Conservation (phyloP, 2,797 vertebrate genomes). For the Gymnothorax reevesii region DNA sequence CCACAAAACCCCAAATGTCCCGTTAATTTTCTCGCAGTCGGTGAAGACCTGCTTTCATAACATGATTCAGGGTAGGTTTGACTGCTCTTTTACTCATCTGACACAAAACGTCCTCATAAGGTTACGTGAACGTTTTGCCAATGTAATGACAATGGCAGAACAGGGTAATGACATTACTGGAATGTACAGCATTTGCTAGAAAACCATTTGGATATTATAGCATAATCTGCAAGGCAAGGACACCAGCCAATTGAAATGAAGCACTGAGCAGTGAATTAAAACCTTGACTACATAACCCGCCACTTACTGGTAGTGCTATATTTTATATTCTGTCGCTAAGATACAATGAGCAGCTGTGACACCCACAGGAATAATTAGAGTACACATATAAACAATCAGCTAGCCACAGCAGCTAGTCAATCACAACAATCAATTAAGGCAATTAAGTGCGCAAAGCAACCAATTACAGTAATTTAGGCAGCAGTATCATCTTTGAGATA, state of each 20-base stretch:
- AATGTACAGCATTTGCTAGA: no score
- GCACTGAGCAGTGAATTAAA: not conserved
- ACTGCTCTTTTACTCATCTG: not conserved
- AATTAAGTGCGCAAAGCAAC: not conserved
- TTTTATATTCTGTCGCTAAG: no score
- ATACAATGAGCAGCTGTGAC: not conserved
- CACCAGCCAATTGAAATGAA: not conserved
- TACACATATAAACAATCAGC: not conserved
- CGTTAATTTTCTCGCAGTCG: not conserved
- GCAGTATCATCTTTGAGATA: not conserved
- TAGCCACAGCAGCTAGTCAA: conserved; percentile 13
- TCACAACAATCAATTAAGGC: conserved; percentile 1
- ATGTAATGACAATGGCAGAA: no score
- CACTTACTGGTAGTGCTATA: not conserved
- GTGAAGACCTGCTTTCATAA: not conserved
- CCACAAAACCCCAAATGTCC: not conserved
- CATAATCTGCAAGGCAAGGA: not conserved
- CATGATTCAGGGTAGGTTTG: not conserved
- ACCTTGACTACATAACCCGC: not conserved
- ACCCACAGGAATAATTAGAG: not conserved
- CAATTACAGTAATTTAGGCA: conserved; percentile 11
- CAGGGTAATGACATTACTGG: no score
- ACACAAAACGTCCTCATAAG: no score
- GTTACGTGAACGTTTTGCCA: no score
- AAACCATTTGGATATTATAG: not conserved